A percentile compares a stretch with the other conserved stretches of the same genome.
Conservation (phyloP, 2,888 invertebrate genomes). For the Dasysyrphus albostriatus region DNA sequence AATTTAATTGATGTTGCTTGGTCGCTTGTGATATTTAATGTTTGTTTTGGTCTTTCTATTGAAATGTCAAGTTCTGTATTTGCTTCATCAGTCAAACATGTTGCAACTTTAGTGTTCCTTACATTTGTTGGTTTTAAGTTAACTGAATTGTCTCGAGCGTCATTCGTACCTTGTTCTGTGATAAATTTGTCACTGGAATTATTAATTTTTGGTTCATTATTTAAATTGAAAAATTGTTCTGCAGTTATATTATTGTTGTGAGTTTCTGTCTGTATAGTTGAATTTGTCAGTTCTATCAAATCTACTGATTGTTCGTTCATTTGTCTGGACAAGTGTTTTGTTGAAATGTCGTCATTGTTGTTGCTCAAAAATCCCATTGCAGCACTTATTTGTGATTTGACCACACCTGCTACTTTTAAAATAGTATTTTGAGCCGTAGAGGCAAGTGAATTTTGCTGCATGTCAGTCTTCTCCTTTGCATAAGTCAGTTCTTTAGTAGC, state of each 20-base stretch:
- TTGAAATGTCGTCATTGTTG: constrained; percentile 5
- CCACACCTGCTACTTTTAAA: constrained; percentile 60
- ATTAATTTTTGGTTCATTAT: not conserved
- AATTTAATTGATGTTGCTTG: not conserved
- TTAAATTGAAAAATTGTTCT: not conserved
- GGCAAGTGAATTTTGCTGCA: constrained; percentile 10
- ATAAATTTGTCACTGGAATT: not conserved
- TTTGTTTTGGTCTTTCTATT: not conserved
- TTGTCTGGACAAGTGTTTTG: constrained; percentile 2
- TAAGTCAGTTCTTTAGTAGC: not conserved
- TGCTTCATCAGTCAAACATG: not conserved
- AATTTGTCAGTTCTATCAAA: not conserved
- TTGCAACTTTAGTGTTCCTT: not conserved
- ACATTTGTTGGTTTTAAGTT: not conserved
- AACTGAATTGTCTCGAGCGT: not conserved
- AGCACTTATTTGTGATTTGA: constrained; percentile 52
- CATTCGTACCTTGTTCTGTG: not conserved
- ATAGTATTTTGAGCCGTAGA: constrained; percentile 41
- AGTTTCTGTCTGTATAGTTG: not conserved
- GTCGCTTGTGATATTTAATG: not conserved
- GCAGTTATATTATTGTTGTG: not conserved
- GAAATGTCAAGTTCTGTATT: not conserved
- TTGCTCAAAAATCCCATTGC: constrained; percentile 33
- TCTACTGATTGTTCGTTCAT: not conserved
- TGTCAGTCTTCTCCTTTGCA: constrained; percentile 54